Conservation (phyloP, 2,797 vertebrate genomes). For the Hephaestus fuliginosus region DNA sequence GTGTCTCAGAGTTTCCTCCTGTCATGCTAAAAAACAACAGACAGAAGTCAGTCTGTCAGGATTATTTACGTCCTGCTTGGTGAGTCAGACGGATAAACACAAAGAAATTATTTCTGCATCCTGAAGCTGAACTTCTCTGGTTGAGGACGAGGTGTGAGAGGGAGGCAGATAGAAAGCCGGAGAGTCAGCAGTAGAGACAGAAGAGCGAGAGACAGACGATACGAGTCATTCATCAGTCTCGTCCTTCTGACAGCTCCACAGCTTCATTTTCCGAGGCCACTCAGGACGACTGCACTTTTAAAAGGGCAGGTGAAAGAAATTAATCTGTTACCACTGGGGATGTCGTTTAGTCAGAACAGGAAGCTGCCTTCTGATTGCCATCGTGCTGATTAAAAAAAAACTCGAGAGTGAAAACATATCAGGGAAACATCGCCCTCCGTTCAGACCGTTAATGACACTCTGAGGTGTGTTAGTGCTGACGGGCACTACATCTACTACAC, state of each 20-base stretch:
- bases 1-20: background rate
- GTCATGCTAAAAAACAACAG: constrained; percentile 2
- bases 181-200: constrained; percentile 24
- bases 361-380: constrained; percentile 3
- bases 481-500: background rate
- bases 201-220: constrained; percentile 12
- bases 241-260: constrained; percentile 16
- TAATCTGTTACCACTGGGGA: background rate
- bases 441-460: background rate
- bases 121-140: background rate
- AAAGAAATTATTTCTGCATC: constrained; percentile 24
- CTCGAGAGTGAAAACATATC: background rate
- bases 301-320: background rate
- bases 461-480: background rate
- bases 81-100: constrained; percentile 40
- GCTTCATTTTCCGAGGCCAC: constrained; percentile 22
- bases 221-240: constrained; percentile 38
- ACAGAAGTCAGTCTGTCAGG: constrained; percentile 31
- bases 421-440: background rate
- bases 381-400: background rate
- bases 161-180: background rate
- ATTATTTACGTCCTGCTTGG: constrained; percentile 26
- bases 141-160: constrained; percentile 9
- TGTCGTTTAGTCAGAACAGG: background rate
- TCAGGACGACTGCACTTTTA: background rate